Evolutionary conservation across 1,140 invertebrate genomes (phyloP), one percentile per base, ranked within the genome.

Genomic region (Sycophila sp.): DNA sequence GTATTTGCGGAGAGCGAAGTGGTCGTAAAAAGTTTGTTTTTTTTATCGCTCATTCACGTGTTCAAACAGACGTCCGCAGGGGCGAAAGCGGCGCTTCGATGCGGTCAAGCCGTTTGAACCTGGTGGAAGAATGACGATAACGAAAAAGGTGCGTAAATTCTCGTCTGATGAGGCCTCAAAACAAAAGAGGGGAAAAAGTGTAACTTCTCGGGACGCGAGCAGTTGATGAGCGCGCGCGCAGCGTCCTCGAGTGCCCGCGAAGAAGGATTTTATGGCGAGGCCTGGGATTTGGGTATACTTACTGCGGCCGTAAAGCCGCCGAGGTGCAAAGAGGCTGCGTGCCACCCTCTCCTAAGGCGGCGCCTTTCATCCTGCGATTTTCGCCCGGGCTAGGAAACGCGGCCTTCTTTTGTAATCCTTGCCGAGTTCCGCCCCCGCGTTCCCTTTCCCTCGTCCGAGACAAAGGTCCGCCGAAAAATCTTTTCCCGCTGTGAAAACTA

Each of bases 221-320:
- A 28, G 28, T 28, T 55, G 28, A n/a, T 19, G n/a, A 15, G 49
- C 49, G 49, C 38, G 38, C 38, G 8, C n/a, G 11, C 38, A 40
- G 11, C n/a, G 11, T 15, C 38, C 38, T 40, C 3, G 4, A 40
- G n/a, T n/a, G n/a, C 38, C 11, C 38, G 11, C n/a, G 30, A n/a
- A 34, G 11, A 32, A 72, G 71, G 72, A 79, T 81, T 83, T 83
- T 83, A 83, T 80, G 78, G 77, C 75, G 49, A 17, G 76, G 76
- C 76, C 80, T 80, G 77, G 78, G 80, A 83, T 82, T 81, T 78
- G 80, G 80, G 78, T 80, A 82, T 80, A 80, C 80, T 83, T 82
- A 83, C 81, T 77, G 69, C 17, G 26, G 75, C 81, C 75, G 76
- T 84, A 84, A 84, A 84, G 76, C 78, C 76, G 75, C 74, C 30